phyloP scores from a whole-genome alignment of 1,140 invertebrate species.

The Eumaeus atala region DNA sequence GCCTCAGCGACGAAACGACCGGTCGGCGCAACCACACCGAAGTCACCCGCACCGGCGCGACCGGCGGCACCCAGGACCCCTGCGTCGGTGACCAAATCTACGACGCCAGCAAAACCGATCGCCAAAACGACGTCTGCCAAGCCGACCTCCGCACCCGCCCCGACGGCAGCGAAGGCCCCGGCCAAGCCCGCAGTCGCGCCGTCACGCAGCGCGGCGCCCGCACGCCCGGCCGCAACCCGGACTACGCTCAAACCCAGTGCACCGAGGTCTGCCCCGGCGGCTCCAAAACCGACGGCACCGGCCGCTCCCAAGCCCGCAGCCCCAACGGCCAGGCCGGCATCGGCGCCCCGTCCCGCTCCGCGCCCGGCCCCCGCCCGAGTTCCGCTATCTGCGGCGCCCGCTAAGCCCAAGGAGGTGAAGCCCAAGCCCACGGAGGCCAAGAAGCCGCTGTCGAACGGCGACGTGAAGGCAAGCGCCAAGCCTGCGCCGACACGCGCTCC shows the following conservation, averaged over 20 bases:
- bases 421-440: constrained; percentile 52
- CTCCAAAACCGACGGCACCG: constrained; percentile 16
- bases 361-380: constrained; percentile 14
- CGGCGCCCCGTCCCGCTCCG: constrained; percentile 11
- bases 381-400: constrained; percentile 15
- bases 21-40: constrained; percentile 24
- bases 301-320: constrained; percentile 15
- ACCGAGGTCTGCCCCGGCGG: constrained; percentile 23
- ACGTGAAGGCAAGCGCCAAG: constrained; percentile 43
- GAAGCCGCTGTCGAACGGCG: constrained; percentile 73
- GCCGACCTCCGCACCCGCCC: constrained; percentile 28
- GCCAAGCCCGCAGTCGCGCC: constrained; percentile 23
- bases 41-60: constrained; percentile 24
- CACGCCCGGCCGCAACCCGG: constrained; percentile 35
- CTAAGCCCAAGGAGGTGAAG: constrained; percentile 34
- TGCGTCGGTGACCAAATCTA: constrained; percentile 20
- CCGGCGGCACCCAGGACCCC: constrained; percentile 20
- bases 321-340: constrained; percentile 22
- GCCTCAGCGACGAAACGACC: constrained; percentile 37
- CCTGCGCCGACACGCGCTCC: constrained; percentile 28
- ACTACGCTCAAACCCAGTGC: constrained; percentile 53
- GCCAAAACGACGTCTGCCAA: constrained; percentile 29
- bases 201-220: constrained; percentile 20
- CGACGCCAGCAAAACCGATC: constrained; percentile 21
- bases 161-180: constrained; percentile 14